These are phyloP conservation scores for Ganaspis sp. DNA, from an alignment of 1,140 invertebrate genomes.

Conservation along the genomic window DNA sequence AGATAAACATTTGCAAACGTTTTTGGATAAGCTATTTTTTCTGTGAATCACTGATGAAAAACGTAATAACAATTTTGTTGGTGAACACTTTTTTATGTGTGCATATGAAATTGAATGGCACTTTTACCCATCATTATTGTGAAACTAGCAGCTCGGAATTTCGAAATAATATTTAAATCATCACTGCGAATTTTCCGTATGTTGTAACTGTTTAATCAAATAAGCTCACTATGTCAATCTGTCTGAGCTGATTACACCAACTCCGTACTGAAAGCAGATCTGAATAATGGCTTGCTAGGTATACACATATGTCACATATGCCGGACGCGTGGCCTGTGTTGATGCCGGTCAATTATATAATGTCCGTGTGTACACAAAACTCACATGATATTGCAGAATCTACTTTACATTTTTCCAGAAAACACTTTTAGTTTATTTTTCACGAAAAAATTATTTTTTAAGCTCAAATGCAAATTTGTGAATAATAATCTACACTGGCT, in stretches of 20 bases:
- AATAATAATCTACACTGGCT: too few relatives aligned
- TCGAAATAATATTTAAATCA: background rate
- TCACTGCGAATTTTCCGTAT: background rate
- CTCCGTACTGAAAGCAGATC: conserved; percentile 44
- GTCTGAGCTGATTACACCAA: conserved; percentile 8
- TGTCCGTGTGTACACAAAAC: conserved; percentile 52
- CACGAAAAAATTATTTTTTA: background rate
- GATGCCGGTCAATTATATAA: conserved; percentile 58
- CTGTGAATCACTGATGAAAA: too few relatives aligned
- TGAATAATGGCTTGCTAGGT: conserved; percentile 49
- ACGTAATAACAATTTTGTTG: too few relatives aligned
- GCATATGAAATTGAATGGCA: too few relatives aligned
- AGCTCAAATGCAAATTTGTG: too few relatives aligned
- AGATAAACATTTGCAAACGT: too few relatives aligned
- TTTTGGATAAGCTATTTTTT: too few relatives aligned
- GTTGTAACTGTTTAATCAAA: conserved; percentile 12
- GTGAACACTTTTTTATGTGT: too few relatives aligned
- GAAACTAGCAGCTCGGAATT: background rate
- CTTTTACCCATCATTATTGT: too few relatives aligned
- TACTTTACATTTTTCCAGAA: conserved; percentile 29
- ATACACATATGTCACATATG: conserved; percentile 50
- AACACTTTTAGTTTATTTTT: conserved; percentile 15
- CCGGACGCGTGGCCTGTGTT: conserved; percentile 48
- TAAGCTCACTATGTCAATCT: conserved; percentile 23
- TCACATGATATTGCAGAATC: conserved; percentile 56